Conservation (phyloP, 1,140 invertebrate genomes). For the Bacillus rossius region DNA sequence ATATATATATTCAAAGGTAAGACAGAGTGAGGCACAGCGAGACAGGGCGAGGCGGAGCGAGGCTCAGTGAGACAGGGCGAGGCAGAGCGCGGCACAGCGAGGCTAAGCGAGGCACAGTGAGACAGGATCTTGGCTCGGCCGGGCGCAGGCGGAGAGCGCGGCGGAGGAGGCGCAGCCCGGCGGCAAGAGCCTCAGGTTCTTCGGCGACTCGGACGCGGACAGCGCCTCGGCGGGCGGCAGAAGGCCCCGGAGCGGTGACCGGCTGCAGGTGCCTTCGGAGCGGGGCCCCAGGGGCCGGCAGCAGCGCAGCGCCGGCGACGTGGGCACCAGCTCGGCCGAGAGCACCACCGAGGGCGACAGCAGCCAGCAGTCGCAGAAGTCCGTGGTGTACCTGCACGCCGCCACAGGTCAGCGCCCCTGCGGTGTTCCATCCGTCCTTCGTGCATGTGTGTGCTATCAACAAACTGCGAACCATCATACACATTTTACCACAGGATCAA, state of each 20-base stretch:
- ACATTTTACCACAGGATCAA: too few species aligned
- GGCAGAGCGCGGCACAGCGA: too few species aligned
- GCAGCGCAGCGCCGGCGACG: conserved; percentile 24
- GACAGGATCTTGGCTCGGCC: too few species aligned
- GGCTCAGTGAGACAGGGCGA: too few species aligned
- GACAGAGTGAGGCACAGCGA: too few species aligned
- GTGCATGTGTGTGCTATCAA: too few species aligned
- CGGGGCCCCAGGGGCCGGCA: neutral
- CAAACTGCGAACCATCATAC: too few species aligned
- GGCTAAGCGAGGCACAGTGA: too few species aligned
- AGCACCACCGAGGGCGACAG: conserved; percentile 75
- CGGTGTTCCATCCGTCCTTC: too few species aligned
- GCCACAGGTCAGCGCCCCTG: conserved; percentile 55
- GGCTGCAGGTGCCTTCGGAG: neutral
- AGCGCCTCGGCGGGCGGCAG: neutral
- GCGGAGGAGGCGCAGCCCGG: neutral
- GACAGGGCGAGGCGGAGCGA: too few species aligned
- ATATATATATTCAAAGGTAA: too few species aligned
- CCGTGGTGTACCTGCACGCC: conserved; percentile 73
- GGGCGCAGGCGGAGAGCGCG: neutral
- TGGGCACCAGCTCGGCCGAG: conserved; percentile 40
- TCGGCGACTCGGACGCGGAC: conserved; percentile 72
- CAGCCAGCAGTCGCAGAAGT: conserved; percentile 69
- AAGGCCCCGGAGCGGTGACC: neutral
- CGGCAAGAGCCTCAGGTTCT: conserved; percentile 67